Evolutionary conservation across 2,888 invertebrate species (phyloP), one percentile per base, ranked within the genome.

Genomic region (Micoletzkya japonica): DNA sequence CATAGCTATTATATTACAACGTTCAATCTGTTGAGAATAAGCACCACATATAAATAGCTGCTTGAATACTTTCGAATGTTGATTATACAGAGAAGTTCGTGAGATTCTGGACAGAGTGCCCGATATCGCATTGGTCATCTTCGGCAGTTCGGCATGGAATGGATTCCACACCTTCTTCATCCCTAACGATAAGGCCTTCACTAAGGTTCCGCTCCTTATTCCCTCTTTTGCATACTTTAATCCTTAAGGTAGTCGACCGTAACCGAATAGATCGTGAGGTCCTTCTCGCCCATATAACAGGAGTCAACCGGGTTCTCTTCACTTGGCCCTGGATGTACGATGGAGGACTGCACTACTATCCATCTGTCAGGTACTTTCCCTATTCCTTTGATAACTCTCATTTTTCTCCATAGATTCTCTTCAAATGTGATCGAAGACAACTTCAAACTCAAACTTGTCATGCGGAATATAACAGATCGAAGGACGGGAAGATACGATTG

Each of bases 91-190:
- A 17, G 81, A 82, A 69, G 73, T 85, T n/a, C 77, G 85, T 2
- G 84, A 85, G 64, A 78, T 84, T 57, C 76, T 85, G 14, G 78
- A 84, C 59, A 79, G 82, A 1, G 78, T 81, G 17, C 86, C 85
- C 0, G 85, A 85, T 71, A 82, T 85, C 57, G 83, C 84, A 0
- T 73, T 83, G 1, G 83, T 86, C 10, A 82, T 85, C 57, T 86
- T 75, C 56, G 85, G 85, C 10, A 75, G 76, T 4, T 82, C 82
- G 14, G 82, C 79, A 1, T 82, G 81, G 82, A 81, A 82, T 64
- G 85, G 84, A 26, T 86, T 83, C 73, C 85, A 85, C 73, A 86
- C 86, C 0, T 86, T 85, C 74, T 86, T 86, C 73, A 75, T 86
- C 58, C 86, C 86, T 2, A 84, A 74, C 68, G 83, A 86, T 73